Evolutionary conservation across 1,140 invertebrate species (phyloP).

Genomic region (Drosophila varians): DNA sequence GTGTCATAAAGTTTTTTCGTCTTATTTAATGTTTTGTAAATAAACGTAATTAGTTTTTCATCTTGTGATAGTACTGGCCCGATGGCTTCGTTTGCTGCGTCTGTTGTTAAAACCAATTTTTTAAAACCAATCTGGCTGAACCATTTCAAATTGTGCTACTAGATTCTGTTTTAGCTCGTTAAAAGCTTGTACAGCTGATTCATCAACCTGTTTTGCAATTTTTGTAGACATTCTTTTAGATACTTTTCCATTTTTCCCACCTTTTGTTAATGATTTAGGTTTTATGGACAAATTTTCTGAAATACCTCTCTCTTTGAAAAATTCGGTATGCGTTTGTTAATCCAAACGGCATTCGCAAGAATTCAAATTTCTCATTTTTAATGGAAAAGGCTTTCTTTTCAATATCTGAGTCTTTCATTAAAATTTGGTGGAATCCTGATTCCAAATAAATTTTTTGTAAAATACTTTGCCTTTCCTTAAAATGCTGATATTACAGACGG

Average conservation of each 20-base stretch:
- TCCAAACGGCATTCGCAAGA: no score
- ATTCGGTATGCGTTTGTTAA: no score
- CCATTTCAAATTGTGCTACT: not conserved
- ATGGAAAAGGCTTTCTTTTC: no score
- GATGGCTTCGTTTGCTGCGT: not conserved
- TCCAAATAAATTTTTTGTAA: no score
- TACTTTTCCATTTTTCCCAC: not conserved
- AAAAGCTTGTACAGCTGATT: not conserved
- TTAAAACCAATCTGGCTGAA: conserved; percentile 1
- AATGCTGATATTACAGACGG: not conserved
- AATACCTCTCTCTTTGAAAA: not conserved
- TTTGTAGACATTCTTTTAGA: not conserved
- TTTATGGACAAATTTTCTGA: not conserved
- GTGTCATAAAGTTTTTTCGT: not conserved
- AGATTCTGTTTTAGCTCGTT: not conserved
- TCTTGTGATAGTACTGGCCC: conserved; percentile 4
- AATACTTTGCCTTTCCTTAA: not conserved
- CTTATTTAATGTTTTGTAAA: not conserved
- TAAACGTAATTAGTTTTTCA: not conserved
- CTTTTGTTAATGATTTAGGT: not conserved
- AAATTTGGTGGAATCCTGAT: no score
- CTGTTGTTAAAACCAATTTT: not conserved
- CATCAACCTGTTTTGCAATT: not conserved
- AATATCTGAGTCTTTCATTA: no score
- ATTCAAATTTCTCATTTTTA: no score